Conservation (phyloP, 1,140 invertebrate genomes). For the Drosophila simulans region DNA sequence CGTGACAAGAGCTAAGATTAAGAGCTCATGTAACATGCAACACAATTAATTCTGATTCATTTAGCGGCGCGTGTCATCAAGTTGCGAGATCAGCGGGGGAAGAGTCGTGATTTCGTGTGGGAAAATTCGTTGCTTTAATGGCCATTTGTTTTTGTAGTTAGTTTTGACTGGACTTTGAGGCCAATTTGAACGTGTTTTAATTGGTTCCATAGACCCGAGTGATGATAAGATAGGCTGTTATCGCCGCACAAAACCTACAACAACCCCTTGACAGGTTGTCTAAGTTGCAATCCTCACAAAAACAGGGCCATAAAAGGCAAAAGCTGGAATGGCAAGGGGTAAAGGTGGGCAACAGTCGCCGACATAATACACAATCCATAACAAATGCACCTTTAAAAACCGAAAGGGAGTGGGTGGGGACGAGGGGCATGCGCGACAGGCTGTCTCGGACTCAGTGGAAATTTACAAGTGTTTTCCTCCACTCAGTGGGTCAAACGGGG, state of each 20-base stretch:
- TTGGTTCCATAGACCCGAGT: slow-evolving; percentile 4
- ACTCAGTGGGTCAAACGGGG: background rate
- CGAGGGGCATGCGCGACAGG: slow-evolving; percentile 15
- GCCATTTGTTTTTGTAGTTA: slow-evolving; percentile 3
- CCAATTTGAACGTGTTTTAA: slow-evolving; percentile 12
- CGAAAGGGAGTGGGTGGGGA: background rate
- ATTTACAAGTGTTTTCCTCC: slow-evolving; percentile 46
- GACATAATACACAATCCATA: slow-evolving; percentile 21
- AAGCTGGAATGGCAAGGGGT: background rate
- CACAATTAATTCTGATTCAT: slow-evolving; percentile 38
- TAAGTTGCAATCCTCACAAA: slow-evolving; percentile 23
- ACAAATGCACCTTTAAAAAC: slow-evolving; percentile 8
- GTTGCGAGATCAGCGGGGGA: background rate
- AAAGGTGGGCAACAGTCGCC: slow-evolving; percentile 20
- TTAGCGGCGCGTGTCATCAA: slow-evolving; percentile 31
- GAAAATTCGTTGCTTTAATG: slow-evolving; percentile 21
- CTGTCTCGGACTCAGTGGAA: slow-evolving; percentile 28
- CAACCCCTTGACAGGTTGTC: slow-evolving; percentile 40
- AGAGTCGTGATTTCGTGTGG: slow-evolving; percentile 1
- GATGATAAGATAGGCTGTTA: slow-evolving; percentile 45
- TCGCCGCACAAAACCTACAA: slow-evolving; percentile 23
- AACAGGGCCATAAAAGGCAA: slow-evolving; percentile 18
- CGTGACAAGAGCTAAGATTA: background rate
- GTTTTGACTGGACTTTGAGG: slow-evolving; percentile 29
- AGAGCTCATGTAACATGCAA: slow-evolving; percentile 2